Evolutionary conservation across 1,140 invertebrate genomes (phyloP), one percentile per base, ranked within the genome.

Genomic region (Cyclina sinensis): DNA sequence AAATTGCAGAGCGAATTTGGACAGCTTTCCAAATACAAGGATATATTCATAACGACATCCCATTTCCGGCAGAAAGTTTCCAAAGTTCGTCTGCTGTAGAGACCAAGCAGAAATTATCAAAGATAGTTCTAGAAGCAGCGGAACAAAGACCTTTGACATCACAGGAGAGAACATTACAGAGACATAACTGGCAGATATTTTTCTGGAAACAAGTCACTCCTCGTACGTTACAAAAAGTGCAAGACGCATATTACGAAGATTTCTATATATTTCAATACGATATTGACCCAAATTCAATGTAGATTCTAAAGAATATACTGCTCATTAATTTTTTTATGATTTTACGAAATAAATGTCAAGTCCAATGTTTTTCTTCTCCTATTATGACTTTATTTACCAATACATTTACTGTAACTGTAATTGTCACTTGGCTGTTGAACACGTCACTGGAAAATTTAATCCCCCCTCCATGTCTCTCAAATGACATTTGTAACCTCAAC

Each of bases 11-110:
- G 37, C 35, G 81, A 30, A 70, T 84, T 21, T 84, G 81, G 81
- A 30, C 12, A 2, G 81, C 81, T 18, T 84, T 84, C 39, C 81
- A 84, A 35, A 84, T 84, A 18, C 62, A 84, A 70, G 81, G 81
- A n/a, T 43, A 84, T 43, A 84, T 81, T 35, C 62, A 68, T 51
- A 73, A 84, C 37, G 65, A 68, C n/a, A 32, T 73, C 0, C 11
- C 9, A 35, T 84, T 84, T 84, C 81, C 81, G 24, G 24, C 12
- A 48, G 18, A 21, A 2, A n/a, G 51, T 9, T 84, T 84, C 32
- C 48, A 70, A 30, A 73, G 54, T 37, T 51, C 54, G 2, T 54
- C 81, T 21, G 12, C n/a, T n/a, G 4, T 14, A 3, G 81, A 73
- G 51, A 68, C 65, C 18, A 27, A 70, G 73, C 32, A 51, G 24